A percentile compares a stretch with the other conserved stretches of the same genome.
phyloP scores from a whole-genome alignment of 2,113 vertebrate genomes.

The Scalopus aquaticus region DNA sequence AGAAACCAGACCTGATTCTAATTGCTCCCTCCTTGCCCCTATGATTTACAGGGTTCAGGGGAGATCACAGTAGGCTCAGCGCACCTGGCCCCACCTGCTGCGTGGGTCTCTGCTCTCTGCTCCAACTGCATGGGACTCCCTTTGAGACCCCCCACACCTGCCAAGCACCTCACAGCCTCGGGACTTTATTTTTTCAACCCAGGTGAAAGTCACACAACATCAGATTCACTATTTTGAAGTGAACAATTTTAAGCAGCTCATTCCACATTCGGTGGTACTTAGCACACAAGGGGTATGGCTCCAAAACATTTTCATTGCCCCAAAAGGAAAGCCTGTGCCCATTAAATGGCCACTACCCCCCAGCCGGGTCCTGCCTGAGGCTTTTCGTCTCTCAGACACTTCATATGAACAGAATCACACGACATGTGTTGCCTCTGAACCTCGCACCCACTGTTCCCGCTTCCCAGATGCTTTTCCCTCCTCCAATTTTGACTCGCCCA shows the following conservation, averaged over 20 bases:
- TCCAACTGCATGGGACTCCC: neutral
- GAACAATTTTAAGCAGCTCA: no score
- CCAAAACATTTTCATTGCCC: neutral
- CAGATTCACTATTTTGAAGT: no score
- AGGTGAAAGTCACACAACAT: neutral
- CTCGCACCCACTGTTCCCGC: neutral
- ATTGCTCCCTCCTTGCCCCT: neutral
- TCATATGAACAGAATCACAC: neutral
- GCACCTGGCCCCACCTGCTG: rapidly evolving
- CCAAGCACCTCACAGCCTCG: neutral
- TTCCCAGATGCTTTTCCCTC: neutral
- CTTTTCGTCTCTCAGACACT: no score
- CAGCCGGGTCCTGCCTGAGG: rapidly evolving
- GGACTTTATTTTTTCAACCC: neutral
- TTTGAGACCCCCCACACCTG: neutral
- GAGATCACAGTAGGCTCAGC: neutral
- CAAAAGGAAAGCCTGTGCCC: neutral
- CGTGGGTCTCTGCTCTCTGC: rapidly evolving
- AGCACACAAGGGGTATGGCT: neutral
- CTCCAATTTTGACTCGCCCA: neutral
- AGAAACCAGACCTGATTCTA: neutral
- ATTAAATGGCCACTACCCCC: rapidly evolving
- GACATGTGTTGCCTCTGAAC: neutral
- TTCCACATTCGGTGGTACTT: neutral
- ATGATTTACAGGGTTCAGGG: rapidly evolving